Conservation (phyloP, 2,888 invertebrate species). For the Scaptomyza polygonia region DNA sequence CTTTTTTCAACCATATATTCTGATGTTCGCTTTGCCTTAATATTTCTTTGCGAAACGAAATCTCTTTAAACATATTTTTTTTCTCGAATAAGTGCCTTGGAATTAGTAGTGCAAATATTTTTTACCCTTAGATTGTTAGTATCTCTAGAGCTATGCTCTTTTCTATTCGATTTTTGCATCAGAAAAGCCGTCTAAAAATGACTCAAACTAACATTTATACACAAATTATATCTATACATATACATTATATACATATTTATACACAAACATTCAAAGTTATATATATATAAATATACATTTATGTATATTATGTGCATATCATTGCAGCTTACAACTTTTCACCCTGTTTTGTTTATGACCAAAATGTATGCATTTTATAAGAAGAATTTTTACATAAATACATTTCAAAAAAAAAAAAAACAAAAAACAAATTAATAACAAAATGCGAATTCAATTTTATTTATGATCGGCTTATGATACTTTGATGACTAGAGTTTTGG, state of each 20-base stretch:
- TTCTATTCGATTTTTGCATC: constrained; percentile 7
- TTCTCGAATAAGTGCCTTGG: constrained; percentile 46
- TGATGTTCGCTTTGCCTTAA: constrained; percentile 6
- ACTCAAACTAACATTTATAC: constrained; percentile 23
- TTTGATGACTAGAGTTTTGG: constrained; percentile 19
- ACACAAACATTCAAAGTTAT: constrained; percentile 8
- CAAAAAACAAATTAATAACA: too few species aligned
- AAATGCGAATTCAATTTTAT: constrained; percentile 17
- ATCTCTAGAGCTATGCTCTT: constrained; percentile 4
- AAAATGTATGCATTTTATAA: constrained; percentile 36
- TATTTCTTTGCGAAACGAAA: constrained; percentile 16
- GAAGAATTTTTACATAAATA: constrained; percentile 47
- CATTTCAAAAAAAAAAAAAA: constrained; percentile 1
- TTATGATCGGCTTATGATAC: constrained; percentile 18
- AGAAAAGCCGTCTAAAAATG: constrained; percentile 32
- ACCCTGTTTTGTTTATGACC: background rate
- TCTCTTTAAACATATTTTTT: constrained; percentile 21
- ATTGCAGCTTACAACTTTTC: constrained; percentile 9
- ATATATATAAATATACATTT: background rate
- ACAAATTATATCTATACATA: background rate
- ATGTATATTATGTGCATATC: constrained; percentile 11
- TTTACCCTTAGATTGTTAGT: constrained; percentile 15
- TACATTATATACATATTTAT: constrained; percentile 22
- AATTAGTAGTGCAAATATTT: constrained; percentile 54
- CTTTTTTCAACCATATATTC: background rate